Base-by-base conservation (phyloP, 37 sponge, comb jelly and placozoan genomes). In the Haliclona indistincta region DNA sequence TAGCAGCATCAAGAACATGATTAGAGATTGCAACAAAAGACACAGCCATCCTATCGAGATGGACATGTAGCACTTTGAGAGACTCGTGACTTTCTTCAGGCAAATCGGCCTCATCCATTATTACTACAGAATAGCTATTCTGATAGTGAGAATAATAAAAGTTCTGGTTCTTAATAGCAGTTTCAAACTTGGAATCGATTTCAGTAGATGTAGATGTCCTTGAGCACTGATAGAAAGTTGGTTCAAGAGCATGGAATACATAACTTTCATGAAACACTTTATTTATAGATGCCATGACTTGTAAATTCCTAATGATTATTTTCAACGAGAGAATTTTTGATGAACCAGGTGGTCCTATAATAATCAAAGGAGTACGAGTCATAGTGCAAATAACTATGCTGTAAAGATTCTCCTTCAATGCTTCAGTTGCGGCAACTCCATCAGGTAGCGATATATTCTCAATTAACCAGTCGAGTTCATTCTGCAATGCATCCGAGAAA, bases 21-120 rank as follows among this genome's bases (percentile, higher is more conserved):
- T 95, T 95, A 25, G 92, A 88, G 51, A 95, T 91, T 37, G 93
- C 96, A 19, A 95, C 89, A 78, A 95, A 95, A 29, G 96, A 84
- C 29, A 95, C 96, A 42, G 88, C 86, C n/a, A 53, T 80, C 11
- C 35, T 55, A 71, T 89, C 90, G 52, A 89, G 45, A 64, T 64
- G 79, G 53, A 84, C 79, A 63, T 89, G 90, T 0, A 89, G 58
- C 3, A 73, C 90, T 53, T 89, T 89, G 41, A 89, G 70, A 20
- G 90, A 89, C 56, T 89, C 90, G 36, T 89, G 84, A 54, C 80
- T 73, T 25, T 89, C 80, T 67, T 89, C 90, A 25, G 90, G 90
- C 13, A 89, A 54, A 32, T 84, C 90, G 23, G 84, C 90, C 51
- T 84, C 84, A 71, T 88, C 89, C 84, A 88, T 83, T 53, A 88